A percentile compares a stretch with the other conserved stretches of the same genome.
These are phyloP conservation scores for Centrocercus urophasianus DNA, from an alignment of 2,113 vertebrate genomes.

Conservation along the genomic window DNA sequence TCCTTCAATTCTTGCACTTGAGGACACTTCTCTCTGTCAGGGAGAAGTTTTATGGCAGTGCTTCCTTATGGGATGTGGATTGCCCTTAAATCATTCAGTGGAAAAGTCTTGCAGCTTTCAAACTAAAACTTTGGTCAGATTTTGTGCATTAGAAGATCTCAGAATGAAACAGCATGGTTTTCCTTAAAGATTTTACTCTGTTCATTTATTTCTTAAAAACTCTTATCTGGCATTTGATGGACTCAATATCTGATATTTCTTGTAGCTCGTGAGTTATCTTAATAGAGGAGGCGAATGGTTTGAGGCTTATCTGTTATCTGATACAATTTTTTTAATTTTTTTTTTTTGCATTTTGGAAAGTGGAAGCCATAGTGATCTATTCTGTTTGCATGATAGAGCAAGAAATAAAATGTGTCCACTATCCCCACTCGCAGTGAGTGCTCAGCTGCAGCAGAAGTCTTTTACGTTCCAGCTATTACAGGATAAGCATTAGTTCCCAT, in stretches of 20 bases:
- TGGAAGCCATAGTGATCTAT: background rate
- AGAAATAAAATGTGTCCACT: background rate
- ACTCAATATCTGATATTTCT: background rate
- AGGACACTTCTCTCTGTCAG: background rate
- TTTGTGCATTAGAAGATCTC: background rate
- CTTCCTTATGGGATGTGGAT: background rate
- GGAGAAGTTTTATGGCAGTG: background rate
- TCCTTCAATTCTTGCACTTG: background rate
- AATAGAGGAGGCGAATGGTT: background rate
- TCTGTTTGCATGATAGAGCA: background rate
- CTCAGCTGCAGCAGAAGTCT: background rate
- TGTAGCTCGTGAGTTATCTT: background rate
- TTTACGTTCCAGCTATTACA: background rate
- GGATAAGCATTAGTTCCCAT: background rate
- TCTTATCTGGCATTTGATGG: background rate
- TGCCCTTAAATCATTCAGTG: background rate
- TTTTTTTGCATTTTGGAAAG: background rate
- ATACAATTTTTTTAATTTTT: background rate
- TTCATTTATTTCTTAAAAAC: background rate
- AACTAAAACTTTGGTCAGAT: background rate
- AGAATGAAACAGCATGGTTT: background rate
- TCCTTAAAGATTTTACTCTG: background rate
- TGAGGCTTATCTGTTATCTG: background rate
- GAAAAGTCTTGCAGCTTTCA: background rate
- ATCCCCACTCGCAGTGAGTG: background rate